Conservation (phyloP, 92 coral and sea anemone species). For the Epizoanthus ramosus region DNA sequence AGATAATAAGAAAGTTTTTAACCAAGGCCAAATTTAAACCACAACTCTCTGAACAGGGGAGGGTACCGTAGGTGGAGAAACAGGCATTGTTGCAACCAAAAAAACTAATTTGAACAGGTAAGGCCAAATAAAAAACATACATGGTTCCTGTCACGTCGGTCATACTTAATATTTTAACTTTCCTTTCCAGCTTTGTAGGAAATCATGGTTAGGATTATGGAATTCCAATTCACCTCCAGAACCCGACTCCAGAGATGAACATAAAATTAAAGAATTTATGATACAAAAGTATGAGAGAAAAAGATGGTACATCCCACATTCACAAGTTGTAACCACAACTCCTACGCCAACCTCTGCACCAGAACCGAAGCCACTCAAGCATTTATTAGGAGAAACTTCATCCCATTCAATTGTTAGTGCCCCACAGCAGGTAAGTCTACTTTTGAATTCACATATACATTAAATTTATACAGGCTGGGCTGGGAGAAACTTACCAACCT, state of each 20-base stretch:
- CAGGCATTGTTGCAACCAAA: no score
- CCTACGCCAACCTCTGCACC: slow-evolving; percentile 63
- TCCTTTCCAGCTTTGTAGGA: slow-evolving; percentile 79
- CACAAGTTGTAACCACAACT: slow-evolving; percentile 66
- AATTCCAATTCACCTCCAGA: slow-evolving; percentile 87
- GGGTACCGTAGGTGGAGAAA: no score
- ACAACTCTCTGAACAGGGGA: no score
- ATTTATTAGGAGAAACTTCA: slow-evolving; percentile 87
- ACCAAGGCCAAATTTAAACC: no score
- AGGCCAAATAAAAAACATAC: no score
- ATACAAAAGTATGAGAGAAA: slow-evolving; percentile 95
- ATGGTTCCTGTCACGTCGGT: no score
- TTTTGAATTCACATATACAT: neutral
- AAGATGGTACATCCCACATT: slow-evolving; percentile 97
- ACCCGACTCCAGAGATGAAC: slow-evolving; percentile 98
- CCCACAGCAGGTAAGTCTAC: slow-evolving; percentile 23
- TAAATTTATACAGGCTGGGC: neutral
- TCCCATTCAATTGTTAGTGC: slow-evolving; percentile 55
- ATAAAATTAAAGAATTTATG: slow-evolving; percentile 96
- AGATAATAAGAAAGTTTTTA: no score
- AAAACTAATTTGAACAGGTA: no score
- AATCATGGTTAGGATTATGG: slow-evolving; percentile 99
- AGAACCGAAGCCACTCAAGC: slow-evolving; percentile 94
- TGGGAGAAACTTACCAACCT: no score
- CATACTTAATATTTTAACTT: neutral